Conservation (phyloP, 64 coral and sea anemone genomes). For the Cladopsammia gracilis region DNA sequence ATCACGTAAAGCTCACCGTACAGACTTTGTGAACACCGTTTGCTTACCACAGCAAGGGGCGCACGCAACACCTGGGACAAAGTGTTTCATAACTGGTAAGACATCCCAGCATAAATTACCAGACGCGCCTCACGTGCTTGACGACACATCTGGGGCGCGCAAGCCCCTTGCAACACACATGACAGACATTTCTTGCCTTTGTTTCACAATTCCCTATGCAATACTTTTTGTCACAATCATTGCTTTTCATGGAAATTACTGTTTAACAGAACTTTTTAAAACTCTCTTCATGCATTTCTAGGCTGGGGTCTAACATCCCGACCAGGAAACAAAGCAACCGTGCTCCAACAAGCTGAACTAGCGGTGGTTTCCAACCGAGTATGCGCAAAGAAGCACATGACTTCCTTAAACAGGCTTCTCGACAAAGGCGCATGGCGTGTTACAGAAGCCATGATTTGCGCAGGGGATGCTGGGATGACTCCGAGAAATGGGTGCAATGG, state of each 20-base stretch:
- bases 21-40: conserved; percentile 75
- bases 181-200: too few relatives aligned
- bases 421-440: conserved; percentile 76
- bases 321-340: conserved; percentile 2
- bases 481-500: conserved; percentile 66
- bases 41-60: conserved; percentile 59
- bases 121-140: too few relatives aligned
- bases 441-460: conserved; percentile 65
- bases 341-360: conserved; percentile 73
- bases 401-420: conserved; percentile 62
- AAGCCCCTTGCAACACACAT: too few relatives aligned
- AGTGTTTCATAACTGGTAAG: conserved; percentile 77
- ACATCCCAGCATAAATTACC: neutral
- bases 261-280: neutral
- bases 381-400: conserved; percentile 71
- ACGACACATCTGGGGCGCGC: neutral
- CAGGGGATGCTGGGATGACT: conserved; percentile 84
- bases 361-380: conserved; percentile 55
- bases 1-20: conserved; percentile 50
- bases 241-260: too few relatives aligned
- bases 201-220: too few relatives aligned
- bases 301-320: conserved; percentile 46
- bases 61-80: conserved; percentile 36
- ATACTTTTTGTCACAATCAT: too few relatives aligned
- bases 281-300: neutral